Evolutionary conservation across 2,888 invertebrate genomes (phyloP).

Genomic region (Sicus ferrugineus): DNA sequence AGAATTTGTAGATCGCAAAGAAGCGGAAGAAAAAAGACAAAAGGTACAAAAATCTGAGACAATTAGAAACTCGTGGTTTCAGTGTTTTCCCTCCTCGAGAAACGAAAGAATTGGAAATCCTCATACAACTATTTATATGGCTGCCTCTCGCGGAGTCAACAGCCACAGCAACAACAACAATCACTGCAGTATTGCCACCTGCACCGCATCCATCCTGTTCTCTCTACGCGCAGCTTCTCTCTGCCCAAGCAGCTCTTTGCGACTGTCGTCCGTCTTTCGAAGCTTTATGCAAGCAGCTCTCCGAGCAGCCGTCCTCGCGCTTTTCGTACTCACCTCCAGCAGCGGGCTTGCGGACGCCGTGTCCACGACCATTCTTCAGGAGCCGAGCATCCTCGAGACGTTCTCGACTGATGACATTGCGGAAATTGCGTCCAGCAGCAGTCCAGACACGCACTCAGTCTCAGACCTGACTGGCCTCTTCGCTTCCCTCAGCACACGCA

Average conservation of each 20-base stretch:
- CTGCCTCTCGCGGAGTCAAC: not conserved
- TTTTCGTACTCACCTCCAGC: conserved; percentile 49
- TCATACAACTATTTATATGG: conserved; percentile 33
- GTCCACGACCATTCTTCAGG: conserved; percentile 17
- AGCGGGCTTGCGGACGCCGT: conserved; percentile 50
- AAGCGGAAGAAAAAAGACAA: not conserved
- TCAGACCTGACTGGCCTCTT: conserved; percentile 27
- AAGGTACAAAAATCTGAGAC: too few relatives aligned
- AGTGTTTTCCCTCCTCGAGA: not conserved
- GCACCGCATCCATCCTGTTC: conserved; percentile 6
- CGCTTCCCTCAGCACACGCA: conserved; percentile 20
- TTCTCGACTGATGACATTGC: conserved; percentile 8
- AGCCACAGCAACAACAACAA: conserved; percentile 34
- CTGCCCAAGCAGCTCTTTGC: conserved; percentile 40
- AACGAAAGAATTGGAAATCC: not conserved
- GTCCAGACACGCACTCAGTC: conserved; percentile 7
- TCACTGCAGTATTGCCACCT: conserved; percentile 26
- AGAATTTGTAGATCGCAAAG: not conserved
- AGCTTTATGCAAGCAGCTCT: conserved; percentile 24
- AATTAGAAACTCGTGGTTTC: too few relatives aligned
- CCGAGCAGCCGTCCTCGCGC: conserved; percentile 46
- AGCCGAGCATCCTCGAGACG: conserved; percentile 3
- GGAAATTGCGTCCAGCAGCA: conserved; percentile 23
- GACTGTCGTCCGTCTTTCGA: conserved; percentile 46
- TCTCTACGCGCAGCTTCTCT: conserved; percentile 33